These are phyloP conservation scores for Paramisgurnus dabryanus DNA, from an alignment of 2,113 vertebrate species.

Conservation along the genomic window DNA sequence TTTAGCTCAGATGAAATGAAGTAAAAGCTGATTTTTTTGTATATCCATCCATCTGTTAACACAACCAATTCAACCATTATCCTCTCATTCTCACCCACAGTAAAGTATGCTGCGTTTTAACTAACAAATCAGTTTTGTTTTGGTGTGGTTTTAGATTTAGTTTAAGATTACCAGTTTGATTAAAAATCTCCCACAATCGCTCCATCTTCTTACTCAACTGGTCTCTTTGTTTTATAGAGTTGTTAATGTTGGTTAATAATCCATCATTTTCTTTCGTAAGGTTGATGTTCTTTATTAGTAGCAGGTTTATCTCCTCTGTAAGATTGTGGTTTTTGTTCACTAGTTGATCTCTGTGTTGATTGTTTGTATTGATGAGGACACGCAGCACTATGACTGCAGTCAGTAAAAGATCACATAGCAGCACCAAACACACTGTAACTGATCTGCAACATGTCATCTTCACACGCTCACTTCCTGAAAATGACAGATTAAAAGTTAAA, in stretches of 20 bases:
- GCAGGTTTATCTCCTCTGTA: fast-evolving
- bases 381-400: not conserved
- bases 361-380: not conserved
- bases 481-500: not conserved
- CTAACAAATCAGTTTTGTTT: not conserved
- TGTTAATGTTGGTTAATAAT: not conserved
- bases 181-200: too few relatives aligned
- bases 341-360: not conserved
- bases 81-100: too few relatives aligned
- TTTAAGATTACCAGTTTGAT: not conserved
- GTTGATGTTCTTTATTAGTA: fast-evolving
- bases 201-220: too few relatives aligned
- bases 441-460: not conserved
- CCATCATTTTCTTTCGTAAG: fast-evolving
- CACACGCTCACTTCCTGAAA: not conserved
- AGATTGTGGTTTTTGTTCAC: too few relatives aligned
- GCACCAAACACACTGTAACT: slow-evolving; percentile 2
- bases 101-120: too few relatives aligned
- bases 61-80: not conserved
- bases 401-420: not conserved
- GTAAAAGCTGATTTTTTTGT: not conserved
- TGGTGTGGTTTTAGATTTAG: too few relatives aligned
- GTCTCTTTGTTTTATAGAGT: too few relatives aligned
- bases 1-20: not conserved
- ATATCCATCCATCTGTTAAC: slow-evolving; percentile 14